phyloP scores from a whole-genome alignment of 2,113 vertebrate genomes.

The Vicugna pacos region DNA sequence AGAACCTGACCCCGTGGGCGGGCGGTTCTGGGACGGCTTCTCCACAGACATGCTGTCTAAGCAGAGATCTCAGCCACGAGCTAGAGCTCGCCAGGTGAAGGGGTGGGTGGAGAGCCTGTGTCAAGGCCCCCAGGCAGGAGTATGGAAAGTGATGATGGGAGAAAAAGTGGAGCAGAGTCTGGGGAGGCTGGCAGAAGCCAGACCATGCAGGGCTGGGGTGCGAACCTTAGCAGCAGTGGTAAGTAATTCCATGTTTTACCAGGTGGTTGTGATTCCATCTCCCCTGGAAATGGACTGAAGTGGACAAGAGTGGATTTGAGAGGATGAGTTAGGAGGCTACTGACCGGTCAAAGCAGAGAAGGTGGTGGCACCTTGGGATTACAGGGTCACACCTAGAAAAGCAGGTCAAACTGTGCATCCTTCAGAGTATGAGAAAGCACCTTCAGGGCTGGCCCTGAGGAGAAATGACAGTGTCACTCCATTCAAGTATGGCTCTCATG shows the following conservation, averaged over 20 bases:
- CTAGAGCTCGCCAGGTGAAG: not conserved
- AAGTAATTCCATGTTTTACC: not conserved
- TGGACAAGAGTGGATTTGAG: not conserved
- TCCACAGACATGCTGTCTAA: not conserved
- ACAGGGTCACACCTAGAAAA: not conserved
- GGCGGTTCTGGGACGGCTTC: not conserved
- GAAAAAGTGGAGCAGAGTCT: not conserved
- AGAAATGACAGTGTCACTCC: not conserved
- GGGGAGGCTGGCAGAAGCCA: not conserved
- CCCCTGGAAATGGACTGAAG: not conserved
- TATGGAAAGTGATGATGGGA: not conserved
- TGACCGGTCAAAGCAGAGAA: not conserved
- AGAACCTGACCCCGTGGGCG: not conserved
- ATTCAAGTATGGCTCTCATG: not conserved
- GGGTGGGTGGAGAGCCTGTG: not conserved
- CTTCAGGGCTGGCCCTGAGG: not conserved
- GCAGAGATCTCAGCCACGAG: not conserved
- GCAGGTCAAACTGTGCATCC: not conserved
- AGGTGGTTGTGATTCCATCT: not conserved
- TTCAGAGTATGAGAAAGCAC: not conserved
- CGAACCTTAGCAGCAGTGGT: not conserved
- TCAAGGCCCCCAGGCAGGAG: not conserved
- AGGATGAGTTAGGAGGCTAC: not conserved
- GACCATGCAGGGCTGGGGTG: not conserved
- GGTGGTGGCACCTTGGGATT: not conserved